A percentile compares a stretch with the other conserved stretches of the same genome.
Conservation (phyloP, 2,113 vertebrate genomes). For the Leuciscus idus region DNA sequence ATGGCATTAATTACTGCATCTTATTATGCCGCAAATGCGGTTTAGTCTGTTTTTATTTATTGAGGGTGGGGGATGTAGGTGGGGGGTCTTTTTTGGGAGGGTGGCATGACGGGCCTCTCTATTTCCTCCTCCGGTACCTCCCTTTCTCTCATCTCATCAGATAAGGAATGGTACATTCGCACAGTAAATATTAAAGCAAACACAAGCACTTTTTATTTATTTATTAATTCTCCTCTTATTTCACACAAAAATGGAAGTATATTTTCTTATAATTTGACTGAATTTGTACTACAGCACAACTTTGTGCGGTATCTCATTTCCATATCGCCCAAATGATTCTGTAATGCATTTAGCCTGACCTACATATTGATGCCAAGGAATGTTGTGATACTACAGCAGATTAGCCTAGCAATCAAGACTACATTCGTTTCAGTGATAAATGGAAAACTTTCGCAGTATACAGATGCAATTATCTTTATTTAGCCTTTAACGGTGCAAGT, state of each 20-base stretch:
- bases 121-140: conserved; percentile 67
- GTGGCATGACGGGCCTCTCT: conserved; percentile 64
- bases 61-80: conserved; percentile 79
- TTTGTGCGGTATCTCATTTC: conserved; percentile 17
- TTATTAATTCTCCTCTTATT: conserved; percentile 5
- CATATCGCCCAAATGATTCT: conserved; percentile 28
- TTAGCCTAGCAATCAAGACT: conserved; percentile 19
- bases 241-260: neutral
- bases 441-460: neutral
- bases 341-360: conserved; percentile 43
- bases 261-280: conserved; percentile 10
- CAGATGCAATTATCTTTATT: neutral
- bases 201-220: neutral
- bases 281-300: neutral
- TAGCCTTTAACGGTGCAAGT: neutral
- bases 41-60: conserved; percentile 91
- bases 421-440: neutral
- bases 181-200: conserved; percentile 3
- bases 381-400: neutral
- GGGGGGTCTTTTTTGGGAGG: conserved; percentile 54
- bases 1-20: conserved; percentile 97
- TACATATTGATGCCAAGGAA: conserved; percentile 26
- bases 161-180: neutral
- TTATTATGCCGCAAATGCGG: conserved; percentile 90
- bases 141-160: conserved; percentile 53